Evolutionary conservation across 2,113 vertebrate genomes (phyloP), one percentile per base, ranked within the genome.

Genomic region (Lasiurus borealis): DNA sequence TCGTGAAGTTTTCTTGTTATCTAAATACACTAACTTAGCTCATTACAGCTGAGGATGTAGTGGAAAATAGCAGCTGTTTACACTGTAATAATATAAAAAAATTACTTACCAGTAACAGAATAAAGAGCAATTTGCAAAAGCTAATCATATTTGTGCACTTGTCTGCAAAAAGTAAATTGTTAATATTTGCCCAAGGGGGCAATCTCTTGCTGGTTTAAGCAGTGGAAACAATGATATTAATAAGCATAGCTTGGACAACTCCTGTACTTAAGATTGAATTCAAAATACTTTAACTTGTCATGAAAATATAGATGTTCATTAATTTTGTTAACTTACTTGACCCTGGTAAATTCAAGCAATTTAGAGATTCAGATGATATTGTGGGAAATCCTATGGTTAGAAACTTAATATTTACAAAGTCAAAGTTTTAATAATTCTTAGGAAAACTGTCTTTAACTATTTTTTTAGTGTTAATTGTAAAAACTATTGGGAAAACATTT

Each of bases 71-170:
- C 98, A 98, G 98, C 97, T 98, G 96, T 98, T 98, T 98, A 97
- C 92, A 95, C 31, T 97, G 83, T 96, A 98, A 95, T 98, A 98
- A 98, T 98, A 97, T 96, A 98, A 98, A 98, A 98, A 98, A 98
- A 40, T 98, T 98, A 98, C 97, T 98, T 98, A 97, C 97, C 95
- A 98, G 94, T 98, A 98, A 97, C 95, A 98, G 95, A 98, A 98
- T 98, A 98, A 98, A 96, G 87, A 98, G 71, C 95, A 97, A 98
- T 98, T 98, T 98, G 93, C 96, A 98, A 98, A 98, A 98, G 94
- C 96, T 98, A 98, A 98, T 98, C 96, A 93, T 98, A 98, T 98
- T 98, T 98, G 94, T 97, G 93, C 94, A 97, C 84, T 98, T 98
- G 97, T 97, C 98, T 98, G 96, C 94, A 97, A 97, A 98, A 98